phyloP scores from a whole-genome alignment of 2,888 invertebrate genomes.

The Eristalinus sepulchralis region DNA sequence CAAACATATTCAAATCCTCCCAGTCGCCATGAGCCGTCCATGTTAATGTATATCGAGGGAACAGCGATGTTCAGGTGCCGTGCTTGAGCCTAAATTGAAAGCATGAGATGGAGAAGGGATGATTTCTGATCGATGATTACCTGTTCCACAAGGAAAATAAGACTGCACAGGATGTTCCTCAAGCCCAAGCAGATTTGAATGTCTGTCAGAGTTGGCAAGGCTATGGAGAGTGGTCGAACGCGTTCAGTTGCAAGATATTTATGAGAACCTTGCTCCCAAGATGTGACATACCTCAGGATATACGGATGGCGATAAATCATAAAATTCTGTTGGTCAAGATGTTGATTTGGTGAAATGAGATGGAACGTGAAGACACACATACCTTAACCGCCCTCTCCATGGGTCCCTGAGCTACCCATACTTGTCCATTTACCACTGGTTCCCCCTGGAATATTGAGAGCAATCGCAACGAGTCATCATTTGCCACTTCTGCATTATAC shows the following conservation, averaged over 20 bases:
- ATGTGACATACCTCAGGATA: conserved; percentile 90
- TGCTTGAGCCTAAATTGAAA: conserved; percentile 83
- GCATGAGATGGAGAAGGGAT: conserved; percentile 8
- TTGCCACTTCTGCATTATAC: conserved; percentile 80
- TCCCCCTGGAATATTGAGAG: conserved; percentile 90
- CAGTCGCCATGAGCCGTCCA: conserved; percentile 93
- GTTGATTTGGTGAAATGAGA: conserved; percentile 17
- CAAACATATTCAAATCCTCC: conserved; percentile 92
- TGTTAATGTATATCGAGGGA: conserved; percentile 90
- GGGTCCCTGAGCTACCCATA: conserved; percentile 86
- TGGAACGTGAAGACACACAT: not conserved
- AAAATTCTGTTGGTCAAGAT: conserved; percentile 84
- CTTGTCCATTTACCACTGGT: conserved; percentile 84
- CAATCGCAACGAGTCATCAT: conserved; percentile 82
- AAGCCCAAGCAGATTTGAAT: conserved; percentile 93
- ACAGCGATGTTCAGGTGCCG: conserved; percentile 93
- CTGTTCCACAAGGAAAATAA: conserved; percentile 92
- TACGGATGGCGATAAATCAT: conserved; percentile 93
- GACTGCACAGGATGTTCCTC: conserved; percentile 89
- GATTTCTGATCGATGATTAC: conserved; percentile 77
- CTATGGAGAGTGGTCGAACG: conserved; percentile 87
- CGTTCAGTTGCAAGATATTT: conserved; percentile 91
- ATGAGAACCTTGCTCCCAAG: conserved; percentile 89
- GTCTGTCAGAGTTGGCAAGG: conserved; percentile 85
- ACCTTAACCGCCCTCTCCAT: conserved; percentile 90